Evolutionary conservation across 2,888 invertebrate genomes (phyloP).

Genomic region (Tupiocoris notatus): DNA sequence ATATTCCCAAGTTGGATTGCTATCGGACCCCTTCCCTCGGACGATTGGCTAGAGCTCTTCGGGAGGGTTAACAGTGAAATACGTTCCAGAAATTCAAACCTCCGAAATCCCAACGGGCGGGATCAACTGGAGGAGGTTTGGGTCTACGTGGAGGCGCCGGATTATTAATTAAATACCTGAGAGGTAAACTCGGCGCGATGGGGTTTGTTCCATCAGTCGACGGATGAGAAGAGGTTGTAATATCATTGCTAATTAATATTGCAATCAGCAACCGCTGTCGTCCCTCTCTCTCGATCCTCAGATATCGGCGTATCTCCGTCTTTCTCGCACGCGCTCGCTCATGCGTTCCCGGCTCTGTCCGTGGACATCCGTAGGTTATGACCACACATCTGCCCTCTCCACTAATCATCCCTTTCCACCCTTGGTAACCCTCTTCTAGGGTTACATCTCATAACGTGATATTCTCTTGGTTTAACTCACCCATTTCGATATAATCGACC

Average conservation of each 20-base stretch:
- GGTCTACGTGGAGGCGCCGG: not conserved
- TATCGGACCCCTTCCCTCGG: not conserved
- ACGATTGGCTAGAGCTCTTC: not conserved
- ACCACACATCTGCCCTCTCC: not conserved
- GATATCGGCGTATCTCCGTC: not conserved
- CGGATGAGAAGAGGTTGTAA: constrained; percentile 8
- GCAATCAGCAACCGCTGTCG: constrained; percentile 7
- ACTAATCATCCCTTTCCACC: not conserved
- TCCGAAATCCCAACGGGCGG: constrained; percentile 8
- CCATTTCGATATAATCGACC: not conserved
- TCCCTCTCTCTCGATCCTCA: not conserved
- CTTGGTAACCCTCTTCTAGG: not conserved
- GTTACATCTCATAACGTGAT: not conserved
- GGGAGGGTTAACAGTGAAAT: not conserved
- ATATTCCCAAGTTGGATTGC: not conserved
- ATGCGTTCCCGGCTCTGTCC: not conserved
- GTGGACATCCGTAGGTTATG: not conserved
- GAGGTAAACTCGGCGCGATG: not conserved
- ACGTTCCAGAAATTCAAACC: constrained; percentile 5
- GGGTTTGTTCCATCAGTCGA: not conserved
- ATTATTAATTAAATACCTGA: constrained; percentile 31
- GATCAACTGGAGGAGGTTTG: not conserved
- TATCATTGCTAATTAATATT: constrained; percentile 36
- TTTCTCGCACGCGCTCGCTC: not conserved
- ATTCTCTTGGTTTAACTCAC: not conserved